Conservation (phyloP, 2,888 invertebrate species). For the Meliscaeva auricollis region DNA sequence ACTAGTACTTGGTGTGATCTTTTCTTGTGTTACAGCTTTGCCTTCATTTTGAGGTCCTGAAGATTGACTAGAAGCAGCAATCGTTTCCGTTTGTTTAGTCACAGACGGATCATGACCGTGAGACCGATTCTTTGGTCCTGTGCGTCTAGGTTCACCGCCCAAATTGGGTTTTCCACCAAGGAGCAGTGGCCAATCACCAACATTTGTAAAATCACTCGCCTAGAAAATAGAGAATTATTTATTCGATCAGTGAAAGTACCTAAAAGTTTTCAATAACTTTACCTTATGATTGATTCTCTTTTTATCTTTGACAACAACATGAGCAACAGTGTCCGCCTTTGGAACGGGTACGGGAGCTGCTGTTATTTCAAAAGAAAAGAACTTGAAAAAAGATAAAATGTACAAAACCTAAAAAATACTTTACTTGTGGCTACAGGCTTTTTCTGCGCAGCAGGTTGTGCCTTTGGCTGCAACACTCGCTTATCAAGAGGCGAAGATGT, state of each 20-base stretch:
- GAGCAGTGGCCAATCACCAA: constrained; percentile 96
- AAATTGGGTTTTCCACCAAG: constrained; percentile 87
- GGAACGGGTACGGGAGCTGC: constrained; percentile 80
- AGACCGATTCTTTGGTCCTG: constrained; percentile 79
- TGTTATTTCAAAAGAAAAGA: constrained; percentile 33
- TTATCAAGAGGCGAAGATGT: constrained; percentile 86
- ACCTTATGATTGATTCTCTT: constrained; percentile 87
- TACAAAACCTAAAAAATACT: not conserved
- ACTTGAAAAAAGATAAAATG: constrained; percentile 38
- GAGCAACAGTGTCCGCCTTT: constrained; percentile 78
- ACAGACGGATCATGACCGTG: constrained; percentile 54
- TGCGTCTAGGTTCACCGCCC: constrained; percentile 83
- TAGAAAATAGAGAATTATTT: constrained; percentile 83
- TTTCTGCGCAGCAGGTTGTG: constrained; percentile 82
- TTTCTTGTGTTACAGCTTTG: constrained; percentile 48
- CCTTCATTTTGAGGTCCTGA: constrained; percentile 30
- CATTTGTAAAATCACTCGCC: constrained; percentile 95
- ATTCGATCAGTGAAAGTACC: not conserved
- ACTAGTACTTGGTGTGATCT: constrained; percentile 66
- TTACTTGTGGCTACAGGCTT: constrained; percentile 78
- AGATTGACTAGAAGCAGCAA: constrained; percentile 33
- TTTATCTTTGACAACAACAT: constrained; percentile 85
- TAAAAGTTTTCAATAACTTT: constrained; percentile 77
- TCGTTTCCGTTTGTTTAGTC: constrained; percentile 36
- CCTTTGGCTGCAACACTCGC: constrained; percentile 88